Evolutionary conservation across 2,113 vertebrate species (phyloP).

Genomic region (Larimichthys crocea): DNA sequence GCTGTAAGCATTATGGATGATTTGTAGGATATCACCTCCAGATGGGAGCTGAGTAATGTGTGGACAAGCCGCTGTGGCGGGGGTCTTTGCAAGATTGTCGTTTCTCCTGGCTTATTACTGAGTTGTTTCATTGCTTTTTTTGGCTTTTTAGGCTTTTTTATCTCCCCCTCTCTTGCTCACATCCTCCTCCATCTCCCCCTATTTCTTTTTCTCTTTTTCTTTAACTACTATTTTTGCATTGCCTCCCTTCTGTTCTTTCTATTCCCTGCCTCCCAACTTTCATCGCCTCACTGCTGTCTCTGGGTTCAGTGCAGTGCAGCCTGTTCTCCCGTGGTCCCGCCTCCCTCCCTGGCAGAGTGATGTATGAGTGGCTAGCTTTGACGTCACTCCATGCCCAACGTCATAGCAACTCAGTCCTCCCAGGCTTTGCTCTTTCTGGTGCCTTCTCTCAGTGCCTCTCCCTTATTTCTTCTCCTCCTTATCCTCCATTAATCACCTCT

Average conservation of each 20-base stretch:
- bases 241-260: conserved; percentile 2
- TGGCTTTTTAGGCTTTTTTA: not conserved
- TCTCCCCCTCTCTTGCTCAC: not conserved
- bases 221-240: not conserved
- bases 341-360: conserved; percentile 64
- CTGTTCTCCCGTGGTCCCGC: conserved; percentile 43
- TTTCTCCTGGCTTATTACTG: not conserved
- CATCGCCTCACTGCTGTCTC: conserved; percentile 38
- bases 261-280: conserved; percentile 36
- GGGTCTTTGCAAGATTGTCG: conserved; percentile 3
- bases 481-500: conserved; percentile 38
- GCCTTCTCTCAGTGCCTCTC: conserved; percentile 57
- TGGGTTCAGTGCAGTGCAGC: conserved; percentile 50
- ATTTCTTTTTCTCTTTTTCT: conserved; percentile 18
- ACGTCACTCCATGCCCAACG: conserved; percentile 73
- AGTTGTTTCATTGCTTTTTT: not conserved
- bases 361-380: conserved; percentile 75
- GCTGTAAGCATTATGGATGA: conserved; percentile 43
- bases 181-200: not conserved
- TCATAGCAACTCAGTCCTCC: conserved; percentile 73
- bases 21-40: conserved; percentile 39
- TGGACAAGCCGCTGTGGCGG: conserved; percentile 1
- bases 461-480: conserved; percentile 33
- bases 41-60: conserved; percentile 21
- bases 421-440: conserved; percentile 63